A percentile compares a stretch with the other conserved stretches of the same genome.
These are phyloP conservation scores for Scrobipalpa costella DNA, from an alignment of 2,888 invertebrate species.

Conservation along the genomic window DNA sequence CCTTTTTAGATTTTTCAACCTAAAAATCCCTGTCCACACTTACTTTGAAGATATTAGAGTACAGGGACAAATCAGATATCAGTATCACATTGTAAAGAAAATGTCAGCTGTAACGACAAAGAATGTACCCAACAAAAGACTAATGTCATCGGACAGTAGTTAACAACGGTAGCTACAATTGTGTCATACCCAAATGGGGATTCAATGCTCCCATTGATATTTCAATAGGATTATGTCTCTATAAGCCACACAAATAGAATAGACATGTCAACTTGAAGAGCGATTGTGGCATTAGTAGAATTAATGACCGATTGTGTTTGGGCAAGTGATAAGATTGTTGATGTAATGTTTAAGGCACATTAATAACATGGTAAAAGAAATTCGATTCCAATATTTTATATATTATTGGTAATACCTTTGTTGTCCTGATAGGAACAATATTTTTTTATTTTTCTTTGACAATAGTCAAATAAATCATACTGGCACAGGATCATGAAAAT, in stretches of 20 bases:
- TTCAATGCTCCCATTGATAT: conserved; percentile 20
- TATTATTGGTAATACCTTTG: too few relatives aligned
- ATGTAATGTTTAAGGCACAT: not conserved
- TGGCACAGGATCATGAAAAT: too few relatives aligned
- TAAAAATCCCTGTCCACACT: too few relatives aligned
- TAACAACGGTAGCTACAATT: conserved; percentile 8
- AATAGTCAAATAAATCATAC: too few relatives aligned
- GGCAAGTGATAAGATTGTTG: conserved; percentile 28
- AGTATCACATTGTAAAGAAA: not conserved
- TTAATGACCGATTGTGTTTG: conserved; percentile 47
- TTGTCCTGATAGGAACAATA: too few relatives aligned
- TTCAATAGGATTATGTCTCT: conserved; percentile 28
- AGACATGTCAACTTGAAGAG: conserved; percentile 45
- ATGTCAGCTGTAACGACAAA: not conserved
- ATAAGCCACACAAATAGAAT: conserved; percentile 43
- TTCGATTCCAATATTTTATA: too few relatives aligned
- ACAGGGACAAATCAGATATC: too few relatives aligned
- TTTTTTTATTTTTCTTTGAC: too few relatives aligned
- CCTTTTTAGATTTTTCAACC: conserved; percentile 23
- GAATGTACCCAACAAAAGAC: not conserved
- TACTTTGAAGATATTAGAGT: too few relatives aligned
- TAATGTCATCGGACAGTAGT: not conserved
- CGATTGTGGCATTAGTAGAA: conserved; percentile 51
- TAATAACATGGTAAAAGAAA: not conserved
- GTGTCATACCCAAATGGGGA: conserved; percentile 17